These are phyloP conservation scores for Corythoichthys haematopterus DNA, from an alignment of 2,113 vertebrate genomes.

Conservation along the genomic window DNA sequence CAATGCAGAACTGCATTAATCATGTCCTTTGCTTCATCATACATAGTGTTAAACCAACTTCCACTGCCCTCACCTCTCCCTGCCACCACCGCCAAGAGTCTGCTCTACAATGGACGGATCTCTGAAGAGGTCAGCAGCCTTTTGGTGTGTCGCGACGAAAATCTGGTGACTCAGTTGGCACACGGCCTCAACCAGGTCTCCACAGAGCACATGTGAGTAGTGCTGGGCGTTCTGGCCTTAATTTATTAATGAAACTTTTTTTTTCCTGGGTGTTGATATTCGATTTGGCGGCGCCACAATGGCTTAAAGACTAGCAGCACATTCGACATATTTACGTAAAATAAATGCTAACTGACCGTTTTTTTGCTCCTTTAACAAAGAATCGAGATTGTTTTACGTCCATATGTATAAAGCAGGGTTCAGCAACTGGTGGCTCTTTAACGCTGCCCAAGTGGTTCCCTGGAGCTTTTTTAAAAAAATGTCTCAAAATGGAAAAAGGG, in stretches of 20 bases:
- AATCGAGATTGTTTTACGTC: too few relatives aligned
- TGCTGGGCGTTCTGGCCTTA: not conserved
- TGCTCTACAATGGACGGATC: conserved; percentile 96
- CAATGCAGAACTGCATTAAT: not conserved
- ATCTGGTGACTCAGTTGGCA: conserved; percentile 88
- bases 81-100: conserved; percentile 96
- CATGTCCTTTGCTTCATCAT: conserved; percentile 29
- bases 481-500: too few relatives aligned
- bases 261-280: too few relatives aligned
- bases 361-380: too few relatives aligned
- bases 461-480: too few relatives aligned
- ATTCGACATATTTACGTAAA: too few relatives aligned
- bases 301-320: too few relatives aligned
- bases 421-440: too few relatives aligned
- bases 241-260: not conserved
- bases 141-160: conserved; percentile 92
- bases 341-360: too few relatives aligned
- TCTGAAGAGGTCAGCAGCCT: conserved; percentile 95
- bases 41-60: conserved; percentile 94
- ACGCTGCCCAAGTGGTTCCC: too few relatives aligned
- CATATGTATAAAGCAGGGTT: too few relatives aligned
- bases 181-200: conserved; percentile 98
- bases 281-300: too few relatives aligned
- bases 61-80: conserved; percentile 97
- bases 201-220: conserved; percentile 92